Percentiles rank a stretch among this genome's conserved stretches.
Evolutionary conservation across 2,797 vertebrate species (phyloP).

Genomic region (Helarctos malayanus): DNA sequence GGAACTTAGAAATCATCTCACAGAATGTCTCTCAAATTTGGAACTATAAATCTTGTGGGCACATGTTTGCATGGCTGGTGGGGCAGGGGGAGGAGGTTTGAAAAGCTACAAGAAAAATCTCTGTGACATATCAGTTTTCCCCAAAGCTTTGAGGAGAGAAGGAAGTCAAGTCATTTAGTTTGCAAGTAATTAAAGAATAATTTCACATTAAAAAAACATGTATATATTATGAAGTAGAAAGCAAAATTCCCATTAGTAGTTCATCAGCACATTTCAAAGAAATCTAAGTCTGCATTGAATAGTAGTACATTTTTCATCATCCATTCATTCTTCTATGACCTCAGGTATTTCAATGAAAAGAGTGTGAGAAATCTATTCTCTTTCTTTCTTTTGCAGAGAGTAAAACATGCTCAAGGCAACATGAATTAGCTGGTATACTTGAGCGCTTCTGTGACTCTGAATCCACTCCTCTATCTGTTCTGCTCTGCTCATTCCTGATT

Average conservation of each 20-base stretch:
- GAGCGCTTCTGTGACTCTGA: rapidly evolving
- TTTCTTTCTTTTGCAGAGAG: not conserved
- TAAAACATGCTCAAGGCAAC: not conserved
- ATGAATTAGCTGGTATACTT: rapidly evolving
- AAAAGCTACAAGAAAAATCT: not conserved
- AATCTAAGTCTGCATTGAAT: not conserved
- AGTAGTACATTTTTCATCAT: rapidly evolving
- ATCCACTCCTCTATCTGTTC: rapidly evolving
- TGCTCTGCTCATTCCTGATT: no score
- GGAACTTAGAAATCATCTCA: not conserved
- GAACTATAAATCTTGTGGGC: not conserved
- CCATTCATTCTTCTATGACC: not conserved
- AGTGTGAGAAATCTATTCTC: not conserved
- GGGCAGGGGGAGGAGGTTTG: rapidly evolving
- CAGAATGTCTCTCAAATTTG: not conserved
- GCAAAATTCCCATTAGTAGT: not conserved
- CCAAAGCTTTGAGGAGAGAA: not conserved
- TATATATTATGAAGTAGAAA: not conserved
- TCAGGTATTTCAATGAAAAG: not conserved
- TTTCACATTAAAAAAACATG: not conserved
- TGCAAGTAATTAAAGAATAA: not conserved
- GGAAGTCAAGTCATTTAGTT: not conserved
- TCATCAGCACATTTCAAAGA: not conserved
- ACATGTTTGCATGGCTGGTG: rapidly evolving
- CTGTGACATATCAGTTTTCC: not conserved